These are phyloP conservation scores for Eilema caniola DNA, from an alignment of 2,888 invertebrate species.

Conservation along the genomic window DNA sequence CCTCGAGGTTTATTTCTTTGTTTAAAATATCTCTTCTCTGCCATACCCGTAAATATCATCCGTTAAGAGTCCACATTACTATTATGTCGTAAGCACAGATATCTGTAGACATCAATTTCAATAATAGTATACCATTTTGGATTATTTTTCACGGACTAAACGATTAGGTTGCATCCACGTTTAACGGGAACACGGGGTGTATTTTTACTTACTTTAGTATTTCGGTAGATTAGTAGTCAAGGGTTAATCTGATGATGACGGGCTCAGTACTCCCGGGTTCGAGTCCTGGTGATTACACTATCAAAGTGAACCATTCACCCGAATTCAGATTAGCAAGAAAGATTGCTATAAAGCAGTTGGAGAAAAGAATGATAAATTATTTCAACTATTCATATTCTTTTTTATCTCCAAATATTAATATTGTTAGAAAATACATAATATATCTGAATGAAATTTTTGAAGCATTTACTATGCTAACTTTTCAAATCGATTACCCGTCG, in stretches of 20 bases:
- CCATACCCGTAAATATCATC: slow-evolving; percentile 5
- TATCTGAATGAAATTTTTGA: no score
- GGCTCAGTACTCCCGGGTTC: neutral
- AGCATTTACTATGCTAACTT: no score
- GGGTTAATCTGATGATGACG: neutral
- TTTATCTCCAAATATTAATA: no score
- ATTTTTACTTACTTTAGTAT: neutral
- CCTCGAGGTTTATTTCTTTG: neutral
- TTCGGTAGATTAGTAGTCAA: neutral
- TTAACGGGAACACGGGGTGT: neutral
- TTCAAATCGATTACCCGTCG: no score
- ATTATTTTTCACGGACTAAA: slow-evolving; percentile 44
- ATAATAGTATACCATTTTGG: slow-evolving; percentile 43
- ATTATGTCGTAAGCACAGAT: slow-evolving; percentile 28
- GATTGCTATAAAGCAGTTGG: no score
- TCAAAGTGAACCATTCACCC: neutral
- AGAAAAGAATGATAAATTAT: no score
- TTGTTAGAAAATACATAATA: no score
- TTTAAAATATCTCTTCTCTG: neutral
- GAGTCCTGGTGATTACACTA: neutral
- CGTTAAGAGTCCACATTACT: slow-evolving; percentile 16
- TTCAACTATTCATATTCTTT: neutral
- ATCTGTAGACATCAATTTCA: slow-evolving; percentile 24
- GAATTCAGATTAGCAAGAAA: neutral
- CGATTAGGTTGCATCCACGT: slow-evolving; percentile 4